Evolutionary conservation across 2,797 vertebrate genomes (phyloP).

Genomic region (Rhabdomys pumilio): DNA sequence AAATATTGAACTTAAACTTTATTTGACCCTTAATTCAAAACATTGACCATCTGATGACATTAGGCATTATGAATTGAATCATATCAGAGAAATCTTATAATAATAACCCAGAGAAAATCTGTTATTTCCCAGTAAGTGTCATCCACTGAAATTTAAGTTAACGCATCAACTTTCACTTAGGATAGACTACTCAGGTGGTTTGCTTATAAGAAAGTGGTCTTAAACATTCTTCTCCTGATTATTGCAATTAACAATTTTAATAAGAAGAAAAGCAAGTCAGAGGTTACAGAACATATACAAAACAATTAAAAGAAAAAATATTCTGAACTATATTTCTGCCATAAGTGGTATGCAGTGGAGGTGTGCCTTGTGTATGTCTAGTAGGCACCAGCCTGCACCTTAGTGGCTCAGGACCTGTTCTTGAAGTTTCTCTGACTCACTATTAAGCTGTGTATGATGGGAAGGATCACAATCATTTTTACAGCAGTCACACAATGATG

Average conservation of each 20-base stretch:
- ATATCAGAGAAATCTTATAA: conserved; percentile 5
- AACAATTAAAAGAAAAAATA: conserved; percentile 58
- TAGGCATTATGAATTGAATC: neutral
- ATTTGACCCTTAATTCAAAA: neutral
- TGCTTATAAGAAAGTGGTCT: neutral
- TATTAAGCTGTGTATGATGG: neutral
- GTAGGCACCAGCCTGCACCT: neutral
- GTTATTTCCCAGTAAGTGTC: neutral
- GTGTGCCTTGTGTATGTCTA: neutral
- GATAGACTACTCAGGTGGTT: neutral
- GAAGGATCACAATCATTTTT: neutral
- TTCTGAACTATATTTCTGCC: conserved; percentile 29
- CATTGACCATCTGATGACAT: neutral
- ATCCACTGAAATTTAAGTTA: conserved; percentile 61
- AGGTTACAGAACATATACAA: neutral
- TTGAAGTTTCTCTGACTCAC: neutral
- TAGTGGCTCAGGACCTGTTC: neutral
- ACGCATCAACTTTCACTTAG: neutral
- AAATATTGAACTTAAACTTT: too few relatives aligned
- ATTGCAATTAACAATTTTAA: conserved; percentile 39
- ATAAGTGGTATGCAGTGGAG: neutral
- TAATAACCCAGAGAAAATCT: conserved; percentile 9
- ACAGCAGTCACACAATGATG: neutral
- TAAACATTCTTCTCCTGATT: conserved; percentile 39
- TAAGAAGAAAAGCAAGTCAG: conserved; percentile 46